Conservation (phyloP, 2,888 invertebrate genomes). For the Tridacna gigas region DNA sequence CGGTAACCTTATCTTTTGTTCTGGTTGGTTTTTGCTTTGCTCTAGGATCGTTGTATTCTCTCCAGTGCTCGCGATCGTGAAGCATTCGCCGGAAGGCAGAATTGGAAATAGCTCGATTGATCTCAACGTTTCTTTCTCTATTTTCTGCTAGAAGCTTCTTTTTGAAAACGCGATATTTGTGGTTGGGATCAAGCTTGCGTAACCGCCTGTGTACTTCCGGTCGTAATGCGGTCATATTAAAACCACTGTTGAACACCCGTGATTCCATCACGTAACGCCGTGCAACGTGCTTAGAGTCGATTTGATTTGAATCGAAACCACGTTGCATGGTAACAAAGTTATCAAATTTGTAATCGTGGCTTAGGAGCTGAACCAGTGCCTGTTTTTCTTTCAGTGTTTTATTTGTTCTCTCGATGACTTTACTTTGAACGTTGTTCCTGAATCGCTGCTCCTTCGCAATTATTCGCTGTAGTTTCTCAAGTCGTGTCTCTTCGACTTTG, state of each 20-base stretch:
- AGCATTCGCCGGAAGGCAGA: conserved; percentile 65
- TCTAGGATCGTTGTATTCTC: conserved; percentile 52
- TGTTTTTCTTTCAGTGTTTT: conserved; percentile 62
- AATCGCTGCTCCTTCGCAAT: conserved; percentile 63
- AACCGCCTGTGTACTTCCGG: conserved; percentile 66
- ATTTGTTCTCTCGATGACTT: conserved; percentile 60
- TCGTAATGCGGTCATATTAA: conserved; percentile 62
- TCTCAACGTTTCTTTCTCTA: conserved; percentile 61
- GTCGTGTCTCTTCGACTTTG: conserved; percentile 56
- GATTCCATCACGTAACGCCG: conserved; percentile 67
- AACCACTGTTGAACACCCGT: conserved; percentile 67
- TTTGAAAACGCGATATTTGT: conserved; percentile 57
- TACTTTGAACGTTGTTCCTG: conserved; percentile 52
- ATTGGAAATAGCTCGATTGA: conserved; percentile 62
- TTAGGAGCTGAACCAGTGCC: conserved; percentile 62
- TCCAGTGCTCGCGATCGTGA: conserved; percentile 60
- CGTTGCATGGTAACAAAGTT: conserved; percentile 69
- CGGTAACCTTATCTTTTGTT: neutral
- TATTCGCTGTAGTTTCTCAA: conserved; percentile 56
- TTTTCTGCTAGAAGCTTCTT: conserved; percentile 62
- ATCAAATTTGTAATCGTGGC: conserved; percentile 66
- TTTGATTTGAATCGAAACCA: conserved; percentile 59
- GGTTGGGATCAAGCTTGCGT: conserved; percentile 66
- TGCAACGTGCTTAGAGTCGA: conserved; percentile 58
- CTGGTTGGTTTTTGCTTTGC: neutral